Base-by-base conservation (phyloP, 1,140 invertebrate species). In the Eciton burchellii region DNA sequence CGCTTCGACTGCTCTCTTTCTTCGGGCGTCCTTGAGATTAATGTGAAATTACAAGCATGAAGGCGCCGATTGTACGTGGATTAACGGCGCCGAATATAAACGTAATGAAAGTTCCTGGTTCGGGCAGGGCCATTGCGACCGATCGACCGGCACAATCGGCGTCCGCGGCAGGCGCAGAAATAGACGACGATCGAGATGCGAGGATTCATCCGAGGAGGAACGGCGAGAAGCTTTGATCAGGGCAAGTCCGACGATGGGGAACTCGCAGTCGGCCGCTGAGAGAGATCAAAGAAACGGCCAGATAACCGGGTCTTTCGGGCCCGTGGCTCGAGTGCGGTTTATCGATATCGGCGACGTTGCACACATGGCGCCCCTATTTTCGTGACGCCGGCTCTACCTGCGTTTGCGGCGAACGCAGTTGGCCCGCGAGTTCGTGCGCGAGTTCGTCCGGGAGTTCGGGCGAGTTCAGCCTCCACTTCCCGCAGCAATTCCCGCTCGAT, bases 301-400 rank as follows among this genome's bases (percentile, higher is more conserved):
- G 85, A 83, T 87, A 88, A 73, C 49, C 29, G 14, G 68, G 57
- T 84, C 87, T 89, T 89, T 86, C 73, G 83, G 45, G 65, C 49
- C n/a, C 49, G 11, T 11, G 35, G 24, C 49, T 89, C 79, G 84
- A 87, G 88, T 87, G 71, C 62, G 82, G 88, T 89, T 89, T 89
- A 89, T 89, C 88, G 56, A 73, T 54, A 21, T 14, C 65, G 26
- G 70, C 84, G 88, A 91, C 81, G 84, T 87, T 91, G 82, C 72
- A 86, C 90, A 91, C 88, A 90, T 86, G 88, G 84, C 85, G 62
- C 3, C 52, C 88, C 76, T 90, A 90, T 90, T 90, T 90, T 85
- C 45, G 85, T 68, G 16, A 0, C 29, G 16, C 52, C 60, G 16
- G 41, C 14, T 45, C 73, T 88, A 88, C 89, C 89, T 90, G 35